phyloP scores from a whole-genome alignment of 2,888 invertebrate species.

The Macrosoma leucophasiata region DNA sequence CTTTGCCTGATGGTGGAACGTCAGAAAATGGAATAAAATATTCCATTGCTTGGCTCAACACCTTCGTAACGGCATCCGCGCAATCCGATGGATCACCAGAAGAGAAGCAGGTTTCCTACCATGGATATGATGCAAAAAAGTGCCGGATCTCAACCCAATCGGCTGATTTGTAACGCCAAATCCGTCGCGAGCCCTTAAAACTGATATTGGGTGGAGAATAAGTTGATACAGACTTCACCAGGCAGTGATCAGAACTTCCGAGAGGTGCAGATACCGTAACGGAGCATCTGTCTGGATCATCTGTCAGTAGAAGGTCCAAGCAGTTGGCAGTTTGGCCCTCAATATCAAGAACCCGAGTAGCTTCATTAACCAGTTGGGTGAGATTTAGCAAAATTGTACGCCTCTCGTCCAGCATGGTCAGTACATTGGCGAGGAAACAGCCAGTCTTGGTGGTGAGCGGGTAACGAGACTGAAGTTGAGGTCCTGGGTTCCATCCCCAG shows the following conservation, averaged over 20 bases:
- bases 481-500: too few relatives aligned
- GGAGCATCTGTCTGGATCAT: slow-evolving; percentile 18
- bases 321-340: too few relatives aligned
- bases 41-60: too few relatives aligned
- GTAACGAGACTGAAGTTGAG: too few relatives aligned
- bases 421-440: slow-evolving; percentile 19
- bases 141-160: slow-evolving; percentile 21
- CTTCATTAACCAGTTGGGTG: slow-evolving; percentile 8
- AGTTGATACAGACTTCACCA: too few relatives aligned
- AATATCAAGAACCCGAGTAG: too few relatives aligned
- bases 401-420: too few relatives aligned
- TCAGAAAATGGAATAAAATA: slow-evolving; percentile 12
- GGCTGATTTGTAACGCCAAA: slow-evolving; percentile 21
- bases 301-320: slow-evolving; percentile 23
- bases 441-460: slow-evolving; percentile 16
- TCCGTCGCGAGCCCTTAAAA: too few relatives aligned
- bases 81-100: slow-evolving; percentile 6
- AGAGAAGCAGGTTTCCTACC: slow-evolving; percentile 14
- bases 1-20: slow-evolving; percentile 4
- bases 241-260: slow-evolving; percentile 19
- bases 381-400: slow-evolving; percentile 9
- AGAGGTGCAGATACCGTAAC: slow-evolving; percentile 16
- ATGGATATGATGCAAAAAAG: slow-evolving; percentile 22
- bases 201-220: too few relatives aligned
- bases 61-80: slow-evolving; percentile 8